These are phyloP conservation scores for Ibycter americanus DNA, from an alignment of 2,797 vertebrate species.

Conservation along the genomic window DNA sequence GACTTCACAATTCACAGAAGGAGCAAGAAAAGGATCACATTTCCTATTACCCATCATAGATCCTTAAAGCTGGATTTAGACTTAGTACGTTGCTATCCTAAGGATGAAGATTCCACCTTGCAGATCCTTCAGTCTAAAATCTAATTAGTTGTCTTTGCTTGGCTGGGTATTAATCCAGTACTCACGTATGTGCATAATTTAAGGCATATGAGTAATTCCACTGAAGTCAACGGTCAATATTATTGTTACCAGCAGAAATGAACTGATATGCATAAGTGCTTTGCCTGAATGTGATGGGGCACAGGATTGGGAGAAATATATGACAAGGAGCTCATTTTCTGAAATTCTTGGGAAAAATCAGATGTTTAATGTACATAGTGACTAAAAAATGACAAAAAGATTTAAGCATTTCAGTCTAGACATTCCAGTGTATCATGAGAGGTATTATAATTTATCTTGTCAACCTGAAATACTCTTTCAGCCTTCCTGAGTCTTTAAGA, in stretches of 20 bases:
- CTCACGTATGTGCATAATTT: background rate
- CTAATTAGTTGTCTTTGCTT: background rate
- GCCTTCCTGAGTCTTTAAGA: background rate
- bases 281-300: background rate
- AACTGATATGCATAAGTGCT: background rate
- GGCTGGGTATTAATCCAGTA: background rate
- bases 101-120: background rate
- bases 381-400: background rate
- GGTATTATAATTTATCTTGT: background rate
- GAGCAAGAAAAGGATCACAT: background rate
- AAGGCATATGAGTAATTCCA: background rate
- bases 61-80: background rate
- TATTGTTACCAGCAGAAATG: background rate
- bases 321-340: background rate
- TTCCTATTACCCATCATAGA: background rate
- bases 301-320: background rate
- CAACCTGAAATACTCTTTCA: background rate
- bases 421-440: background rate
- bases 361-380: background rate
- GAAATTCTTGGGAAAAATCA: background rate
- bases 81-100: background rate
- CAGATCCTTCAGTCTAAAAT: background rate
- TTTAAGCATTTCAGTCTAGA: background rate
- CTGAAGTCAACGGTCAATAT: background rate
- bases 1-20: background rate